Base-by-base conservation (phyloP, 2,888 invertebrate genomes). In the Stomorhina lunata region DNA sequence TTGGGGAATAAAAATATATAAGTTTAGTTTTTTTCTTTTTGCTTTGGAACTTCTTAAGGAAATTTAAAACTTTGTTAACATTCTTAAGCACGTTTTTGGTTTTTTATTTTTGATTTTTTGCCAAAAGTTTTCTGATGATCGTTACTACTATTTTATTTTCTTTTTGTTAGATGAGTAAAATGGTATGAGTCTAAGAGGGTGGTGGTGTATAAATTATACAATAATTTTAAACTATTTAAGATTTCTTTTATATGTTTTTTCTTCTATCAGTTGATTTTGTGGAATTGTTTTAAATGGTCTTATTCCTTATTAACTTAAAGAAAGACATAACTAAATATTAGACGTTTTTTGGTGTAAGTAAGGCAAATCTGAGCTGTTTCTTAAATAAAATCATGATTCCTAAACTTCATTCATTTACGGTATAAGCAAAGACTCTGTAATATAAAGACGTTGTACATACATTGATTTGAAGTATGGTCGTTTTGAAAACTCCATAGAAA, bases 31-130 rank as follows among this genome's bases (percentile, higher is more conserved):
- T 17, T 50, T 10, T 15, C 12, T 37, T 4, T 69, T 61, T 17
- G 0, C 9, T 20, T 29, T 20, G 17, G 22, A 20, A 57, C 71
- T 72, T 37, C 59, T 77, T 63, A 63, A 66, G 68, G 75, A 73
- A 75, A 81, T 72, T 65, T 68, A 32, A 22, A 71, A 59, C 66
- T 76, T 81, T 76, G 76, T 81, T 76, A 81, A 76, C 76, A 76
- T 71, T 76, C 81, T 72, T 66, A 45, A 45, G 81, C 81, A 81
- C 81, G 81, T 81, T 81, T 80, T 81, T 66, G 73, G 43, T 32
- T 75, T 65, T 57, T 57, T 37, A 53, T 40, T 29, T 71, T 45
- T n/a, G 12, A 9, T 48, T 45, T 66, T 40, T 27, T 50, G 20
- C 7, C 22, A n/a, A n/a, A n/a, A n/a, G n/a, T 15, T 9, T 32